A percentile compares a stretch with the other conserved stretches of the same genome.
These are phyloP conservation scores for Sitodiplosis mosellana DNA, from an alignment of 1,140 invertebrate genomes.

Conservation along the genomic window DNA sequence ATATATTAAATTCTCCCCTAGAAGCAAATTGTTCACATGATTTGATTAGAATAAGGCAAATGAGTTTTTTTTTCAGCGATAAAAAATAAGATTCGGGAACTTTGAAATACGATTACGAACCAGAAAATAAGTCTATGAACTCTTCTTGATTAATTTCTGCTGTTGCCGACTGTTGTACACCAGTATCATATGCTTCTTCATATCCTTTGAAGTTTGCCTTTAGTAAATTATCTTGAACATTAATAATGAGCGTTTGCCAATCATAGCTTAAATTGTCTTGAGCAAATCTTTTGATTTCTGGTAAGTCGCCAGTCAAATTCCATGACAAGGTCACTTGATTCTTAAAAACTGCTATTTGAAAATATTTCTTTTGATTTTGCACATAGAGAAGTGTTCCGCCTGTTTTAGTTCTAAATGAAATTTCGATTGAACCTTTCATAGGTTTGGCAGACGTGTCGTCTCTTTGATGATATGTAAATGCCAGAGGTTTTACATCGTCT, in stretches of 20 bases:
- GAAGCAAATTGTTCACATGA: too few species aligned
- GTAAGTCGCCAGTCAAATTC: slow-evolving; percentile 33
- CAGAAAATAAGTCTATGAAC: slow-evolving; percentile 18
- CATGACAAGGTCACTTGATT: slow-evolving; percentile 47
- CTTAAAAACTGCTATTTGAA: slow-evolving; percentile 48
- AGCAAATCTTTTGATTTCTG: slow-evolving; percentile 31
- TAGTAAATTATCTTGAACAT: slow-evolving; percentile 29
- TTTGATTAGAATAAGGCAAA: too few species aligned
- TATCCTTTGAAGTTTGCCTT: slow-evolving; percentile 27
- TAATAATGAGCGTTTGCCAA: slow-evolving; percentile 45
- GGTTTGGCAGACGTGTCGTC: slow-evolving; percentile 9
- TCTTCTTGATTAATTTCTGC: slow-evolving; percentile 17
- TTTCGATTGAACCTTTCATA: slow-evolving; percentile 28
- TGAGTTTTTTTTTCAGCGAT: too few species aligned
- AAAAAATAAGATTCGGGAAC: too few species aligned
- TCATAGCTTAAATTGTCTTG: slow-evolving; percentile 38
- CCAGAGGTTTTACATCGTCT: slow-evolving; percentile 40
- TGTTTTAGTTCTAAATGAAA: slow-evolving; percentile 45
- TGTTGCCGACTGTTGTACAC: slow-evolving; percentile 17
- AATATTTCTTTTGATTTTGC: slow-evolving; percentile 32
- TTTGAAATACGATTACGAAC: too few species aligned
- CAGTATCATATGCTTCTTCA: slow-evolving; percentile 21
- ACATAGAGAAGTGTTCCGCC: slow-evolving; percentile 50
- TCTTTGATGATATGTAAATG: slow-evolving; percentile 13
- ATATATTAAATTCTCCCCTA: slow-evolving; percentile 15